Evolutionary conservation across 2,113 vertebrate genomes (phyloP), one percentile per base, ranked within the genome.

Genomic region (Clupea harengus): DNA sequence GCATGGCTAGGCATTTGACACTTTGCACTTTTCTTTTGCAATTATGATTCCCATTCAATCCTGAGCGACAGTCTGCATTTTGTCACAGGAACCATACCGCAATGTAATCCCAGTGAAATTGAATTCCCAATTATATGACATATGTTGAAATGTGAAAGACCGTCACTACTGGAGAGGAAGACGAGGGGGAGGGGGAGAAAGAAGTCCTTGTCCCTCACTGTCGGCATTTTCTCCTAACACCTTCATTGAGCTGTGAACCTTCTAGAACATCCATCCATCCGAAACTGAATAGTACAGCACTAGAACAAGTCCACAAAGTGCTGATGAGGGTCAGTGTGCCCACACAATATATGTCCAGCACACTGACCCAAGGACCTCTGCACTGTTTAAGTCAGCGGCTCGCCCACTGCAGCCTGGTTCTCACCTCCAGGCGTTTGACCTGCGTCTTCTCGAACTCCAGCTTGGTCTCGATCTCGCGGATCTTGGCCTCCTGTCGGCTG

Each of bases 401-500:
- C 75, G 45, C 15, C 81, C 81, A 67, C 2, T 4, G 45, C 9
- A 20, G 15, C 47, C 44, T 45, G 20, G 17, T 15, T 87, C 95
- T 88, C 87, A 99, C 98, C 97, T 99, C 98, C 87, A 99, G 92
- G 52, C 98, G 97, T 91, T 99, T 99, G 93, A 97, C 97, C 94
- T 99, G 98, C 0, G 98, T 98, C 94, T 96, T 97, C 91, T 99
- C 98, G 0, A 99, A 99, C 94, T 99, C 98, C 91, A 99, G 93
- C 88, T 98, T 97, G 45, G 95, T 96, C 92, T 99, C 98, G 90
- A 99, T 95, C 90, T 99, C 98, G 0, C 98, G 97, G 92, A 96
- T 97, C 94, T 97, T 99, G 88, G 97, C 97, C 88, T 99, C 98
- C 88, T 99, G 98, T 52, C 98, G 94, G 94, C 97, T 97, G 89